Evolutionary conservation across 2,797 vertebrate genomes (phyloP), one percentile per base, ranked within the genome.

Genomic region (Esox lucius): DNA sequence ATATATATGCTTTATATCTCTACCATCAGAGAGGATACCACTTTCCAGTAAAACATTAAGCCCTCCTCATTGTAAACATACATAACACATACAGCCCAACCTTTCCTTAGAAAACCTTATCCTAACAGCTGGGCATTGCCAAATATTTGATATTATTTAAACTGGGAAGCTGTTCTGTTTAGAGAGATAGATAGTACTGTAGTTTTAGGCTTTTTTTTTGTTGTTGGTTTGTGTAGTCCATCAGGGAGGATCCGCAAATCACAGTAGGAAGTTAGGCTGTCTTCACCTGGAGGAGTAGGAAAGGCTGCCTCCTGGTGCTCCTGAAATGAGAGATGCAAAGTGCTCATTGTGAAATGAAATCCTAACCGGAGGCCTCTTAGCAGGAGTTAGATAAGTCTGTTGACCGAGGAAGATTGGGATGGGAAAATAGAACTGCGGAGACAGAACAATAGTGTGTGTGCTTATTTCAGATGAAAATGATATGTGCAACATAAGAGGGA

Each of bases 241-340:
- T 88, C 85, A 88, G 90, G 90, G 91, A 91, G 83, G 88, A 90
- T 91, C 88, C 81, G 88, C 35, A 82, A 78, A 77, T 92, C 78
- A 35, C 88, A 87, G 86, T 75, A 70, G 84, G 88, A 80, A 39
- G 8, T 31, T 15, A 42, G 76, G 51, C 76, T 75, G 74, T 80
- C 16, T 19, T 74, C 80, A 62, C 76, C 75, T 78, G 75, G 22
- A 70, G 68, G 79, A 81, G 76, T 75, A 75, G 84, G 64, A 53
- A 35, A 66, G 79, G 74, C 79, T 74, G 68, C 89, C 91, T 83
- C 86, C 90, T 86, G 56, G 87, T 72, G 82, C 85, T 91, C 79
- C 78, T 56, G 80, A 85, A 89, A 91, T 88, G 83, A 90, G 86
- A 87, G 78, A 83, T 79, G 81, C 74, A 81, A 89, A 87, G 78